A percentile compares a stretch with the other conserved stretches of the same genome.
phyloP scores from a whole-genome alignment of 2,888 invertebrate genomes.

The Caenorhabditis sp. region DNA sequence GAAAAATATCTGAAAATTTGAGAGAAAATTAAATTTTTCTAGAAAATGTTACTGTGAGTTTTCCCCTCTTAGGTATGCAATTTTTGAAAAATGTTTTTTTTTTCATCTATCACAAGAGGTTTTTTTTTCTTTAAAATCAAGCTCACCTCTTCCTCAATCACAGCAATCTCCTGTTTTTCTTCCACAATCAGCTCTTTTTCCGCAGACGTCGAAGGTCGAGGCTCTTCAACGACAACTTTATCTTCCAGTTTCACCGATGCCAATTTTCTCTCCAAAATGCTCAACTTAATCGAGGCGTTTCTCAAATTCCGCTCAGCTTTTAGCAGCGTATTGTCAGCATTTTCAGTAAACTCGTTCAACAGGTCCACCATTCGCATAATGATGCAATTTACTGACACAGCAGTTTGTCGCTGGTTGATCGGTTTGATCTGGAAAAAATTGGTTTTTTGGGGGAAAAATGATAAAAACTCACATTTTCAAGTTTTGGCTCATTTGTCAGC shows the following conservation, averaged over 20 bases:
- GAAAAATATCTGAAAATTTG: no score
- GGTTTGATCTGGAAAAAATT: neutral
- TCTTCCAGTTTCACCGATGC: conserved; percentile 8
- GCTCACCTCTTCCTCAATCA: neutral
- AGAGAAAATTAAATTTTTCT: no score
- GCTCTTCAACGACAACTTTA: neutral
- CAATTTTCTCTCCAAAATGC: conserved; percentile 25
- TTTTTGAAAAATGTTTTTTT: no score
- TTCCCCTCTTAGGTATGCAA: no score
- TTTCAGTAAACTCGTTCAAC: conserved; percentile 36
- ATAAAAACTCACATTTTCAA: no score
- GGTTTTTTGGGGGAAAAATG: neutral
- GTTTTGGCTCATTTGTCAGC: no score
- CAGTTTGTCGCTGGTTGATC: conserved; percentile 40
- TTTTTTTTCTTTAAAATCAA: no score
- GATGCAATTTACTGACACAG: conserved; percentile 47
- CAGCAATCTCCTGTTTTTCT: neutral
- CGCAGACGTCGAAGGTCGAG: neutral
- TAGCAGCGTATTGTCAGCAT: conserved; percentile 17
- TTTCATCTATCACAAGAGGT: no score
- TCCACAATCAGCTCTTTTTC: neutral
- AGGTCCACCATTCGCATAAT: conserved; percentile 36
- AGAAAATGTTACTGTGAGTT: no score
- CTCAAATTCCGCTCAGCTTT: conserved; percentile 35
- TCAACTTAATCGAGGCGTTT: conserved; percentile 37